These are phyloP conservation scores for Rhodophaea formosa DNA, from an alignment of 2,888 invertebrate species.

Conservation along the genomic window DNA sequence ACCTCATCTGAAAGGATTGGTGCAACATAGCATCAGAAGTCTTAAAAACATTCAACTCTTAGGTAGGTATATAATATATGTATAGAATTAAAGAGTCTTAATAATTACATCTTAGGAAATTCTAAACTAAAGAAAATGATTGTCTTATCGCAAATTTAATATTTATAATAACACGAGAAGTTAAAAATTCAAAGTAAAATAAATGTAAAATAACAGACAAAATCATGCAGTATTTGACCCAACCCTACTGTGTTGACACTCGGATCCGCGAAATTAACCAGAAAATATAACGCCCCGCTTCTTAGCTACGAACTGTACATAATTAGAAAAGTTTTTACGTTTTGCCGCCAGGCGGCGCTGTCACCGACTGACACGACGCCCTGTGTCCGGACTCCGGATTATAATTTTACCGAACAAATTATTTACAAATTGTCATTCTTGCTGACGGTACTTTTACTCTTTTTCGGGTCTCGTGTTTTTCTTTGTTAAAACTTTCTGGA, in stretches of 20 bases:
- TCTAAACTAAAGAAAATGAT: too few relatives aligned
- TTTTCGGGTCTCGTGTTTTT: constrained; percentile 33
- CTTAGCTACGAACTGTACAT: constrained; percentile 77
- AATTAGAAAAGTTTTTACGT: constrained; percentile 81
- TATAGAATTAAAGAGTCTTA: too few relatives aligned
- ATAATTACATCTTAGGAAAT: too few relatives aligned
- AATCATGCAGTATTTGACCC: constrained; percentile 12
- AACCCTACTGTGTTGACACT: constrained; percentile 48
- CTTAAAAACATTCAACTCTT: too few relatives aligned
- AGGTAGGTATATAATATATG: too few relatives aligned
- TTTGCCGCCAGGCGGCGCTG: constrained; percentile 67
- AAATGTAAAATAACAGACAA: neutral
- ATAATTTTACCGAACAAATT: constrained; percentile 70
- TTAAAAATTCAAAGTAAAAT: too few relatives aligned
- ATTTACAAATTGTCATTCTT: constrained; percentile 66
- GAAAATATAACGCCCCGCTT: constrained; percentile 70
- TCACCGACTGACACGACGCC: constrained; percentile 63
- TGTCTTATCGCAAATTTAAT: too few relatives aligned
- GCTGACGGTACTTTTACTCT: constrained; percentile 33
- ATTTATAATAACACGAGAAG: too few relatives aligned
- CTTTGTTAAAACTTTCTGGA: constrained; percentile 4
- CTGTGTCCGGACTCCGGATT: constrained; percentile 73
- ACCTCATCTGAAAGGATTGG: too few relatives aligned
- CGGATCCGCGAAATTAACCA: constrained; percentile 69
- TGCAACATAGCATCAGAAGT: too few relatives aligned